A percentile compares a stretch with the other conserved stretches of the same genome.
Conservation (phyloP, 2,888 invertebrate species). For the Dione juno region DNA sequence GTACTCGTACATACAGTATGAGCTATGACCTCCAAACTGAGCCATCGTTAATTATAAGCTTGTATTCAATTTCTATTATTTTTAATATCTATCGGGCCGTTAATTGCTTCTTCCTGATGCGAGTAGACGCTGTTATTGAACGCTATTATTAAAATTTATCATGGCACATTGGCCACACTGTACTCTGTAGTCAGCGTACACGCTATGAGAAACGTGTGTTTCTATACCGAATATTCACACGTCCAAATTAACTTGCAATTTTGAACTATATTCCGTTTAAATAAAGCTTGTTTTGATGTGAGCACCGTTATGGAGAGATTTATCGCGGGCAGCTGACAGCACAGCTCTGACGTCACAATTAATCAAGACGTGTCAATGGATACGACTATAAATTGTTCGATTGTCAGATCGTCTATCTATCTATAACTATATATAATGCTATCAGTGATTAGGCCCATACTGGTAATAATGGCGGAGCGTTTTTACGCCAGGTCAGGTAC, state of each 20-base stretch:
- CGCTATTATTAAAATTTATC: conserved; percentile 45
- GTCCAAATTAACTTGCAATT: not conserved
- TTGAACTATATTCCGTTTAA: not conserved
- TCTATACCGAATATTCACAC: conserved; percentile 22
- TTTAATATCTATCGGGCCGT: not conserved
- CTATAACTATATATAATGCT: not conserved
- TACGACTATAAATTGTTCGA: conserved; percentile 39
- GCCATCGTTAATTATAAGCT: not conserved
- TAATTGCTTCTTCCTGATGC: conserved; percentile 25
- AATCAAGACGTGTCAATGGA: conserved; percentile 48
- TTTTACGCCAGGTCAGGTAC: no score
- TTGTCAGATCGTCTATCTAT: conserved; percentile 26
- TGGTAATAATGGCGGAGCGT: no score
- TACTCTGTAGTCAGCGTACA: conserved; percentile 15
- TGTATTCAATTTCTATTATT: conserved; percentile 8
- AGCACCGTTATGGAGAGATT: conserved; percentile 22
- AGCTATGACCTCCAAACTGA: not conserved
- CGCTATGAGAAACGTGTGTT: conserved; percentile 40
- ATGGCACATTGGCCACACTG: conserved; percentile 44
- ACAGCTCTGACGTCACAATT: conserved; percentile 48
- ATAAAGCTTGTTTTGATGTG: conserved; percentile 22
- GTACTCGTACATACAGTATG: not conserved
- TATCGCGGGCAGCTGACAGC: conserved; percentile 44
- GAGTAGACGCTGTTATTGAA: conserved; percentile 30
- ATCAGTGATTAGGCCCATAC: no score